phyloP scores from a whole-genome alignment of 2,113 vertebrate species.

The Neolamprologus sp. region DNA sequence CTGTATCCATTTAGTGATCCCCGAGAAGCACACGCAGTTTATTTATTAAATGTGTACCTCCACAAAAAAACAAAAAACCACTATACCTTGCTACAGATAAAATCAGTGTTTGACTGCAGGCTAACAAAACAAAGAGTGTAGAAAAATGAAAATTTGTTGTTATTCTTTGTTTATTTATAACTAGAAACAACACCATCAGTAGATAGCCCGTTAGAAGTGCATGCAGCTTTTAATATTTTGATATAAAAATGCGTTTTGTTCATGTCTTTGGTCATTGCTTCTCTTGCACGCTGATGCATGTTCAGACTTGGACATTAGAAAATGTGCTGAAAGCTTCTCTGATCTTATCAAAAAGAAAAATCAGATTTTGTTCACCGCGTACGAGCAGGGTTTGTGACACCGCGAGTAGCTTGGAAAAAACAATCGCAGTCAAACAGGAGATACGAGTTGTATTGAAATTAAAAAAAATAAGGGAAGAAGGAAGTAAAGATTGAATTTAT shows the following conservation, averaged over 20 bases:
- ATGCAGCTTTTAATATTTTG: neutral
- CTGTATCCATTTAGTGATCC: neutral
- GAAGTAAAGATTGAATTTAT: neutral
- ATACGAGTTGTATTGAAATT: neutral
- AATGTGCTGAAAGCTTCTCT: neutral
- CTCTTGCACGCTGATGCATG: neutral
- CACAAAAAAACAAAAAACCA: rapidly evolving
- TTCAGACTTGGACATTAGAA: neutral
- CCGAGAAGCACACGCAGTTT: neutral
- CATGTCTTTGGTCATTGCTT: rapidly evolving
- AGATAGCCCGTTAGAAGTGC: neutral
- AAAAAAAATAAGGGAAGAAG: neutral
- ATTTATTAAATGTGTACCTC: neutral
- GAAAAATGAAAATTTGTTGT: neutral
- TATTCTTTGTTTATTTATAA: neutral
- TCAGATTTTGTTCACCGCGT: rapidly evolving
- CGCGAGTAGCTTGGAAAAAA: neutral
- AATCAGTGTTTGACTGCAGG: neutral
- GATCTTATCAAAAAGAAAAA: neutral
- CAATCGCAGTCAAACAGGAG: neutral
- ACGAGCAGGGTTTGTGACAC: neutral
- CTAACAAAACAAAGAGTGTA: neutral
- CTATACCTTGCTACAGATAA: neutral
- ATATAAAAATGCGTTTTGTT: neutral
- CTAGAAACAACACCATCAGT: neutral